A percentile compares a stretch with the other conserved stretches of the same genome.
Conservation (phyloP, 2,888 invertebrate genomes). For the Rhimphoctona megacephalus region DNA sequence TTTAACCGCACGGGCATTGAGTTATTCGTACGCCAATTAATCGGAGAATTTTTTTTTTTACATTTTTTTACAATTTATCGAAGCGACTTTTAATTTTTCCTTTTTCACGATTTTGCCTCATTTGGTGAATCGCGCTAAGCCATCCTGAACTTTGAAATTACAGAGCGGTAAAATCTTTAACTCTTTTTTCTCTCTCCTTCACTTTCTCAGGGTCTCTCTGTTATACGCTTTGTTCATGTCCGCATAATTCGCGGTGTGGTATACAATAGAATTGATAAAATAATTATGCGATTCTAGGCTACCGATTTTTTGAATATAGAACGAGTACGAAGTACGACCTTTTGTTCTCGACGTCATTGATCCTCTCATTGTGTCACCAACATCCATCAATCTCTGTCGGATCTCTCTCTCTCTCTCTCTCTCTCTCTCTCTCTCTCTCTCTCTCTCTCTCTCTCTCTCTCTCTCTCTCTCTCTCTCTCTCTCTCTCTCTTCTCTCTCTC, state of each 20-base stretch:
- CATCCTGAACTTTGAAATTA: conserved; percentile 24
- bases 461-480: background rate
- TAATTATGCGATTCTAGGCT: conserved; percentile 32
- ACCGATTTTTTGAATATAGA: conserved; percentile 21
- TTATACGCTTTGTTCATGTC: background rate
- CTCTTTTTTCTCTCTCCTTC: background rate
- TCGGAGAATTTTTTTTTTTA: background rate
- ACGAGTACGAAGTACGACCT: conserved; percentile 47
- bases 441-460: conserved; percentile 27
- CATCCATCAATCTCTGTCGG: conserved; percentile 52
- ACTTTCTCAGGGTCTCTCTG: background rate
- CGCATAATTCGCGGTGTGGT: conserved; percentile 46
- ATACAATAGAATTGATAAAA: conserved; percentile 42
- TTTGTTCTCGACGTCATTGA: conserved; percentile 54
- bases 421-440: background rate
- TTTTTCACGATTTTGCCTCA: background rate
- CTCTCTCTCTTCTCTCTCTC: conserved; percentile 23
- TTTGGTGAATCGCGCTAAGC: conserved; percentile 13
- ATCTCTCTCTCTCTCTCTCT: conserved; percentile 25
- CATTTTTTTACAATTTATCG: conserved; percentile 9
- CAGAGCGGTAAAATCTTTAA: conserved; percentile 27
- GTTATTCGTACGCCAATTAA: conserved; percentile 16
- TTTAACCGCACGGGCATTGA: background rate
- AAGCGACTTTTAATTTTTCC: conserved; percentile 3
- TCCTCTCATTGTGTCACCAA: conserved; percentile 61